Percentiles rank a stretch among this genome's conserved stretches.
Conservation (phyloP, 1,140 invertebrate genomes). For the Neodiprion lecontei region DNA sequence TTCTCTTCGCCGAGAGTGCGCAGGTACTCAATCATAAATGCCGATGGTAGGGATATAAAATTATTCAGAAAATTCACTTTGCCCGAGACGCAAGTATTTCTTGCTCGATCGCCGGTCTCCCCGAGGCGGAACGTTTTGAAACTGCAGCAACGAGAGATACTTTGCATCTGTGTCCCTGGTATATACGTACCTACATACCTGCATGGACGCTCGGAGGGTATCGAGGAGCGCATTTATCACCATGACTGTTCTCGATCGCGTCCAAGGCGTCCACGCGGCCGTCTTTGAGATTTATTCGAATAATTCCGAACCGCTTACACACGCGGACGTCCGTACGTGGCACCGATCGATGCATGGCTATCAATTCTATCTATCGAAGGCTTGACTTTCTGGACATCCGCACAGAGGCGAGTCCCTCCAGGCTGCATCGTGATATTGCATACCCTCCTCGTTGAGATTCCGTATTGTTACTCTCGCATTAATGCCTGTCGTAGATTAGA, state of each 20-base stretch:
- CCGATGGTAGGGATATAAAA: too few species aligned
- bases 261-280: background rate
- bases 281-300: slow-evolving; percentile 7
- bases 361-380: background rate
- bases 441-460: background rate
- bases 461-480: slow-evolving; percentile 4
- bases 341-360: background rate
- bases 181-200: background rate
- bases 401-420: background rate
- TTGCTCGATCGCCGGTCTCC: background rate
- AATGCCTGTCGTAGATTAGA: slow-evolving; percentile 2
- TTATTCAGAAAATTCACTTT: too few species aligned
- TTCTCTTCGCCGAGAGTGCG: too few species aligned
- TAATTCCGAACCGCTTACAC: slow-evolving; percentile 7
- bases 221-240: slow-evolving; percentile 2
- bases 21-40: too few species aligned
- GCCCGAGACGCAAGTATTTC: background rate
- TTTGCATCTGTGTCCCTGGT: background rate
- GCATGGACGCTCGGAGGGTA: background rate
- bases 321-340: background rate
- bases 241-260: slow-evolving; percentile 6
- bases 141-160: slow-evolving; percentile 12
- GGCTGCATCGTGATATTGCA: background rate
- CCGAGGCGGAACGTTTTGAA: background rate
- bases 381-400: background rate